Conservation (phyloP, 1,140 invertebrate genomes). For the Atopsyche davidsoni region DNA sequence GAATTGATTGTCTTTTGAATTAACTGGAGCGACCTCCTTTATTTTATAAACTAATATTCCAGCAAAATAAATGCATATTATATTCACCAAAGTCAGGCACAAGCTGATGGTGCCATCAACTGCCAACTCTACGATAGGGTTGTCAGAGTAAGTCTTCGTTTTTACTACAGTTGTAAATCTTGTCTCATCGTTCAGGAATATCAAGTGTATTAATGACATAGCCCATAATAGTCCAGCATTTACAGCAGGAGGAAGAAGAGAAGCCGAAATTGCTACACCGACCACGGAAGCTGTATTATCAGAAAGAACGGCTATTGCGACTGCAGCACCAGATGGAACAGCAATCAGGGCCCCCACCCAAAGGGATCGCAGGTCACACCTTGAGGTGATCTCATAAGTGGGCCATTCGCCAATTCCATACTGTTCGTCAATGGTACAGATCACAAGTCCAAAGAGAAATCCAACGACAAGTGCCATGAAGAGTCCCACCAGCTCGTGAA, state of each 20-base stretch:
- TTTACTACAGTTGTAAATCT: conserved; percentile 38
- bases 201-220: conserved; percentile 50
- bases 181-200: conserved; percentile 40
- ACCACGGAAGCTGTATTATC: conserved; percentile 68
- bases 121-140: conserved; percentile 53
- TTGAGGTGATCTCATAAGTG: conserved; percentile 62
- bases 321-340: conserved; percentile 65
- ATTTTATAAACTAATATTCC: conserved; percentile 66
- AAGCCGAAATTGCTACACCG: conserved; percentile 76
- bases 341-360: conserved; percentile 65
- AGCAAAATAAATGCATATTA: conserved; percentile 63
- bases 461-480: conserved; percentile 56
- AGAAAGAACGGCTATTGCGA: conserved; percentile 67
- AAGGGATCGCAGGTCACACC: conserved; percentile 58
- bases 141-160: conserved; percentile 46
- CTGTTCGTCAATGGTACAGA: conserved; percentile 49
- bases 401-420: conserved; percentile 58
- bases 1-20: conserved; percentile 51
- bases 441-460: conserved; percentile 61
- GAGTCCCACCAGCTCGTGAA: conserved; percentile 61
- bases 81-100: conserved; percentile 64
- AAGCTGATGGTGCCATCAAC: conserved; percentile 60
- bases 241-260: conserved; percentile 69
- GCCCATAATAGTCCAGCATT: conserved; percentile 70
- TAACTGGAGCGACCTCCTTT: conserved; percentile 66